Evolutionary conservation across 1,140 invertebrate species (phyloP).

Genomic region (Microplitis mediator): DNA sequence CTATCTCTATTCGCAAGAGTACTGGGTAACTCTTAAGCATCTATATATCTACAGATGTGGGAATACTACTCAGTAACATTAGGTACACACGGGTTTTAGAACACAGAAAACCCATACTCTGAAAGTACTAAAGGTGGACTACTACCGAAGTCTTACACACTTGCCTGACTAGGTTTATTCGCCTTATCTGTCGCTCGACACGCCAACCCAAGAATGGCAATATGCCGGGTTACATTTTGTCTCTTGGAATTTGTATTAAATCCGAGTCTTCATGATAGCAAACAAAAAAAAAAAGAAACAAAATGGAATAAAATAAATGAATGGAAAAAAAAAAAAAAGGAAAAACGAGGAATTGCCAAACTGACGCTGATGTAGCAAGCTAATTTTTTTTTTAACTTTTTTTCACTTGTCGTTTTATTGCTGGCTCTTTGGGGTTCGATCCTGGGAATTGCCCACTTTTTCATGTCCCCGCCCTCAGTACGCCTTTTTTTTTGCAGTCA

Average conservation of each 20-base stretch:
- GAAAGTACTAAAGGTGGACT: background rate
- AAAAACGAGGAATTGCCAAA: background rate
- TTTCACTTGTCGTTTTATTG: background rate
- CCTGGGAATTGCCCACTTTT: background rate
- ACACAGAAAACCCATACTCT: background rate
- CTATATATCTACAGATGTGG: background rate
- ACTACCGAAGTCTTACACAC: background rate
- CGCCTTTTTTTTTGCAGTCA: background rate
- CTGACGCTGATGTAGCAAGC: conserved; percentile 2
- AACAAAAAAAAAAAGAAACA: background rate
- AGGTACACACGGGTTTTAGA: conserved; percentile 26
- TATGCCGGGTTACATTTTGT: conserved; percentile 32
- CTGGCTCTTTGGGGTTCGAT: background rate
- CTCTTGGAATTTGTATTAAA: conserved; percentile 36
- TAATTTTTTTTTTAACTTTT: background rate
- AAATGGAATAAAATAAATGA: no score
- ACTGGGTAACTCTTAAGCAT: background rate
- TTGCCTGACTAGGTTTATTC: conserved; percentile 15
- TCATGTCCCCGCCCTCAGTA: background rate
- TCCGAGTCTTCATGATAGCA: conserved; percentile 5
- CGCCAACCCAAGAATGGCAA: conserved; percentile 32
- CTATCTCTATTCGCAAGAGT: no score
- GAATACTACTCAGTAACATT: conserved; percentile 15
- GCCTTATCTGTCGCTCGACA: conserved; percentile 32
- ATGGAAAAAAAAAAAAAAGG: no score